Base-by-base conservation (phyloP, 1,140 invertebrate species). In the Drosophila kurseongensis region DNA sequence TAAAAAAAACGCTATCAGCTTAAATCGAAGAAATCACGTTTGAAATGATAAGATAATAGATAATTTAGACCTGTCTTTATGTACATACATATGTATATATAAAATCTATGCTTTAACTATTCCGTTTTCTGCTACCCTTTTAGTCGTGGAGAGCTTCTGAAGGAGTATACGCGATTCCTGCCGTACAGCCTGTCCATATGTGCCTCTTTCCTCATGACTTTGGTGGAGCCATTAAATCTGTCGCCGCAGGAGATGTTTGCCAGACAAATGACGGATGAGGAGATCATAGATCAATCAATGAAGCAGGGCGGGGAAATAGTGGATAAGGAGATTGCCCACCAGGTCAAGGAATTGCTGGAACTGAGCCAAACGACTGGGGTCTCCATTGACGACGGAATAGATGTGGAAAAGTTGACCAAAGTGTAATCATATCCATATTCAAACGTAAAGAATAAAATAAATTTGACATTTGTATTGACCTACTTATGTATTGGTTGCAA, bases 261-360 rank as follows among this genome's bases (percentile, higher is more conserved):
- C 13, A 8, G 6, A 0, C 12, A 57, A 1, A 0, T 16, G 7
- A 52, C 77, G 0, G 35, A 54, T 0, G 65, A 78, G 13, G 52
- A 89, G 45, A 57, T 89, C 1, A 62, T 78, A 1, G 14, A 80
- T 7, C 56, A 56, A 0, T 32, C 51, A 0, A 41, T 74, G 54
- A 38, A 16, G 0, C 61, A 65, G 40, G 91, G 91, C 4, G 91
- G 91, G 1, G 85, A 85, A 38, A 7, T 80, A 6, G 67, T 79
- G 8, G 73, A 92, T 57, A 69, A 67, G 6, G 91, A 92, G 50
- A 10, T 92, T 10, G 60, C 91, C 0, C 74, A 90, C 55, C 89
- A 92, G 48, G 6, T 92, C 1, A 78, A 56, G 45, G 91, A 92
- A 69, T 51, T 92, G 47, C 78, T 75, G 51, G 85, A 92, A 13